These are phyloP conservation scores for Dorcus parallelipipedus DNA, from an alignment of 2,888 invertebrate genomes.

Conservation along the genomic window DNA sequence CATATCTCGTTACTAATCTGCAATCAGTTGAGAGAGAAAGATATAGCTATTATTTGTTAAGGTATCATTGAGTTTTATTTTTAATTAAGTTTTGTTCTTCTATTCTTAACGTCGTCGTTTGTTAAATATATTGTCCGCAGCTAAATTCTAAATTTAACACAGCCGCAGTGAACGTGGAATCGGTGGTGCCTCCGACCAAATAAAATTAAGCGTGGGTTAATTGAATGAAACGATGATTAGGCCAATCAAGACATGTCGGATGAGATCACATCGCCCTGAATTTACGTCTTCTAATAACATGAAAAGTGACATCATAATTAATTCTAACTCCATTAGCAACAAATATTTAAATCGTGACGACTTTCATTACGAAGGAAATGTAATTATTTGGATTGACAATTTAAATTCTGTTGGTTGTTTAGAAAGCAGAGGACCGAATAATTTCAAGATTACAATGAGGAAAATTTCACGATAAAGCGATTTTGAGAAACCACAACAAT, in stretches of 20 bases:
- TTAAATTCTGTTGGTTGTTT: neutral
- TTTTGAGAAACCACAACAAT: too few species aligned
- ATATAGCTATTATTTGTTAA: too few species aligned
- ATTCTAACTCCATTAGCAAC: neutral
- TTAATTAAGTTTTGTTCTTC: too few species aligned
- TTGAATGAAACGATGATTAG: constrained; percentile 30
- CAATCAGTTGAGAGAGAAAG: too few species aligned
- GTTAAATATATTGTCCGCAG: too few species aligned
- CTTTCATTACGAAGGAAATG: neutral
- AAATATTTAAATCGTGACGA: neutral
- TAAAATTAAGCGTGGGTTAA: constrained; percentile 32
- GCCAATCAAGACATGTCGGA: constrained; percentile 23
- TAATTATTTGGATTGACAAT: neutral
- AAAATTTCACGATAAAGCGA: too few species aligned
- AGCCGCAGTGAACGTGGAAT: too few species aligned
- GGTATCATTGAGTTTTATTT: too few species aligned
- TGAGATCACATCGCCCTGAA: constrained; percentile 21
- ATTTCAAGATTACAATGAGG: too few species aligned
- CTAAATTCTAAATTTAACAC: too few species aligned
- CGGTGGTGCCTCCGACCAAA: constrained; percentile 3
- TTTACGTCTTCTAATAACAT: constrained; percentile 6
- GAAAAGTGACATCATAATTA: constrained; percentile 7
- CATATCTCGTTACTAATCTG: too few species aligned
- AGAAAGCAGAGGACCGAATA: neutral
- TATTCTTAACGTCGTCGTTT: too few species aligned